Base-by-base conservation (phyloP, 2,113 vertebrate genomes). In the Mesocricetus auratus region DNA sequence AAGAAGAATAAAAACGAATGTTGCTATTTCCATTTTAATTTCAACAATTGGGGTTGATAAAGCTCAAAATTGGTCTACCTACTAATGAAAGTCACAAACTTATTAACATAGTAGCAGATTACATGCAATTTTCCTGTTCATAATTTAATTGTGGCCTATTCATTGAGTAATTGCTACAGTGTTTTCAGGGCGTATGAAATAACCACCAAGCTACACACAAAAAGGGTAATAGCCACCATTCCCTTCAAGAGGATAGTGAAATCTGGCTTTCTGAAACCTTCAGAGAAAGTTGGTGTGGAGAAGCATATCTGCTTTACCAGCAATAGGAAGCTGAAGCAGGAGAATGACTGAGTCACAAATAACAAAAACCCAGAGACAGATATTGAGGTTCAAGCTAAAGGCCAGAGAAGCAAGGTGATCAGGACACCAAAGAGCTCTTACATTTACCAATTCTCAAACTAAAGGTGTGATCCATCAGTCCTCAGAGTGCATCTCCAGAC, bases 1-100 rank as follows among this genome's bases (percentile, higher is more conserved):
- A 97, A 79, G 58, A 83, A 97, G 96, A 95, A 73, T 31, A 42
- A 93, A 78, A 93, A 56, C 97, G 98, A 96, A 81, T 96, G 97
- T 71, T 97, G 93, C 82, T 96, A 91, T 96, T 47, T 94, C 95
- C 92, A 92, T 95, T 97, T 96, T 77, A n/a, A 97, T 96, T 97
- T 98, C 69, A 91, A 87, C 93, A 93, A 92, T 58, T 36, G 3
- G 82, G 3, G 96, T 89, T 2, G 87, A 96, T 93, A 93, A 96
- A 96, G 97, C 92, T 93, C 64, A 93, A 96, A 97, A 91, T 89
- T 73, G 83, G 82, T 93, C 77, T 94, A 89, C 19, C 85, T 96
- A 86, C 42, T 97, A 91, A 73, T 5, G 5, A 86, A 97, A 42
- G 90, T 94, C 85, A 95, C 42, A 91, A 31, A 90, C 31, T 92